Evolutionary conservation across 2,113 vertebrate genomes (phyloP), one percentile per base, ranked within the genome.

Genomic region (Spermophilus dauricus): DNA sequence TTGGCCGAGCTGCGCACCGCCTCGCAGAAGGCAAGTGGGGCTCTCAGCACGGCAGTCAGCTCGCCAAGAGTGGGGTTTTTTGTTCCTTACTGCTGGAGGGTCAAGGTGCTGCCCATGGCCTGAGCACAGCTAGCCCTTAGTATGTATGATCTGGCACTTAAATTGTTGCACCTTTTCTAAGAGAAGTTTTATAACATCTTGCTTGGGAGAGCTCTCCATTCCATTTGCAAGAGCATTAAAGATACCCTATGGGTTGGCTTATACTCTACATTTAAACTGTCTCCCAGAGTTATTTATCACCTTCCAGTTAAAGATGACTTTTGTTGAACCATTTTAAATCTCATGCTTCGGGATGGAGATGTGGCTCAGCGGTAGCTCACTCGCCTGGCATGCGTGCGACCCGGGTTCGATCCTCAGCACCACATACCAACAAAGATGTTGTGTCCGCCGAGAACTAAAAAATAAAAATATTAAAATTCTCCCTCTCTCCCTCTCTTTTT

Each of bases 1-100:
- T 97, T 99, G 96, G 99, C 99, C 0, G 99, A 99, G 97, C 99
- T 99, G 1, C 98, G 99, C 42, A 99, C 99, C 0, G 99, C 99
- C 42, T 99, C 99, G 0, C 99, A 99, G 98, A 99, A 99, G 99
- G 99, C 99, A 95, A 83, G 98, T 90, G 11, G 42, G 51, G 10
- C 26, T 13, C 34, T 4, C 45, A 45, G 56, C 80, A 4, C 0
- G 0, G 53, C 0, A 0, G 9, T 84, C 61, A 61, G 42, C 37
- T 32, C 0, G 0, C n/a, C 4, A 4, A 56, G n/a, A 63, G 45
- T 6, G 30, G 30, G 10, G 51, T 45, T 86, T 37, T n/a, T 34
- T 4, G 37, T 14, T 75, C 51, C 32, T 56, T 17, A 2, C n/a
- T 65, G 18, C 61, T 80, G 32, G 18, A 53, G 45, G 56, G 45